A percentile compares a stretch with the other conserved stretches of the same genome.
Conservation (phyloP, 2,797 vertebrate species). For the Argyrosomus regius region DNA sequence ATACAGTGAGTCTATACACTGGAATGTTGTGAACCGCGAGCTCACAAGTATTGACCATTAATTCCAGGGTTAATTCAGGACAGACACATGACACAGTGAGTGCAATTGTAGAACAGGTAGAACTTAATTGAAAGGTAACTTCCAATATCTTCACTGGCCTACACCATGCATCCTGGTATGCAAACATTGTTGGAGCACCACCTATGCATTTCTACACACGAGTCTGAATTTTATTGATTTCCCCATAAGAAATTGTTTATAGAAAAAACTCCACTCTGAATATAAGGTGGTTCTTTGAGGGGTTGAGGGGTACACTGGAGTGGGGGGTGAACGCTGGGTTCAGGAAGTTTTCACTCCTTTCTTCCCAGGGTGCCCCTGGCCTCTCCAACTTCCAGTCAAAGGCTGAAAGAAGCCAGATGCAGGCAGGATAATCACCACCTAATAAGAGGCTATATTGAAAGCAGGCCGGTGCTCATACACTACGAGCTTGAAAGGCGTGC, state of each 20-base stretch:
- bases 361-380: constrained; percentile 78
- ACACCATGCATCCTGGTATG: not conserved
- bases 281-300: constrained; percentile 30
- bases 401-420: constrained; percentile 86
- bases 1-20: not conserved
- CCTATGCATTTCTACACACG: not conserved
- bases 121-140: not conserved
- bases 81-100: not conserved
- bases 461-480: constrained; percentile 78
- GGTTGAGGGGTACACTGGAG: constrained; percentile 39
- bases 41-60: not conserved
- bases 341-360: constrained; percentile 86
- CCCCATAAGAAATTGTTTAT: constrained; percentile 14
- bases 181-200: not conserved
- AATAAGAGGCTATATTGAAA: constrained; percentile 88
- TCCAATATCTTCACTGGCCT: not conserved
- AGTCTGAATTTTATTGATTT: not conserved
- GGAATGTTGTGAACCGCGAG: not conserved
- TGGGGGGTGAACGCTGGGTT: constrained; percentile 61
- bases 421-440: constrained; percentile 85
- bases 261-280: constrained; percentile 28
- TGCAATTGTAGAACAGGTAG: not conserved
- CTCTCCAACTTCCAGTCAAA: constrained; percentile 77
- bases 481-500: constrained; percentile 55
- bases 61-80: constrained; percentile 5